Conservation (phyloP, 1,140 invertebrate genomes). For the Homalodisca vitripennis region DNA sequence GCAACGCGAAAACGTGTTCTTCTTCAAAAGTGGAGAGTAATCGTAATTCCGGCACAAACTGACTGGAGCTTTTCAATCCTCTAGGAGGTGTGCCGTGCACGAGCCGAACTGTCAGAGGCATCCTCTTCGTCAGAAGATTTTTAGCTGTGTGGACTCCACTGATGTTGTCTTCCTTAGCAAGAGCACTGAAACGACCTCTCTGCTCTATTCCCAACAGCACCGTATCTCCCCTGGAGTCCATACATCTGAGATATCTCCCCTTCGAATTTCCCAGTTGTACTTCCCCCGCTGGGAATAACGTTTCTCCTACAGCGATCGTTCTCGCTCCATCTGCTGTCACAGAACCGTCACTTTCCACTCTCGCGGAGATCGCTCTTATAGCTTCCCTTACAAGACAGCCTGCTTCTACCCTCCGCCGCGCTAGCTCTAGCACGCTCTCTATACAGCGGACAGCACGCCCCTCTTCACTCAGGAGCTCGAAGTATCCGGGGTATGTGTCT, state of each 20-base stretch:
- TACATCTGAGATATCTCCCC: constrained; percentile 79
- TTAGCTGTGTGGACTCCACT: constrained; percentile 87
- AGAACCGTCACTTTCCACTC: constrained; percentile 62
- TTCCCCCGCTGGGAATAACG: constrained; percentile 73
- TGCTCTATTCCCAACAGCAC: constrained; percentile 81
- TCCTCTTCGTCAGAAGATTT: constrained; percentile 80
- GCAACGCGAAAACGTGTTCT: constrained; percentile 79
- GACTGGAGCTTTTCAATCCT: constrained; percentile 71
- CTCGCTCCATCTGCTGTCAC: constrained; percentile 69
- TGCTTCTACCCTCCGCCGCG: constrained; percentile 69
- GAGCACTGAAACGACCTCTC: constrained; percentile 84
- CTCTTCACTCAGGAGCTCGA: constrained; percentile 91
- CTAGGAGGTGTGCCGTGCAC: constrained; percentile 82
- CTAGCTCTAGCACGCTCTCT: constrained; percentile 80
- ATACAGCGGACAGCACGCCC: constrained; percentile 85
- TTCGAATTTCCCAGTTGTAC: constrained; percentile 52
- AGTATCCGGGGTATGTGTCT: constrained; percentile 86
- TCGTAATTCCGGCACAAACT: constrained; percentile 77
- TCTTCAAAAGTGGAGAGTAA: constrained; percentile 81
- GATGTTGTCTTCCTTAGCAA: constrained; percentile 89
- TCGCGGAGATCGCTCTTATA: constrained; percentile 74
- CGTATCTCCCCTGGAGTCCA: constrained; percentile 79
- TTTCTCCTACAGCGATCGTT: constrained; percentile 64
- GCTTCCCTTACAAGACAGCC: constrained; percentile 83
- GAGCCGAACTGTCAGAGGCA: constrained; percentile 87